Percentiles rank a stretch among this genome's conserved stretches.
These are phyloP conservation scores for Podiceps cristatus DNA, from an alignment of 2,113 vertebrate species.

Conservation along the genomic window DNA sequence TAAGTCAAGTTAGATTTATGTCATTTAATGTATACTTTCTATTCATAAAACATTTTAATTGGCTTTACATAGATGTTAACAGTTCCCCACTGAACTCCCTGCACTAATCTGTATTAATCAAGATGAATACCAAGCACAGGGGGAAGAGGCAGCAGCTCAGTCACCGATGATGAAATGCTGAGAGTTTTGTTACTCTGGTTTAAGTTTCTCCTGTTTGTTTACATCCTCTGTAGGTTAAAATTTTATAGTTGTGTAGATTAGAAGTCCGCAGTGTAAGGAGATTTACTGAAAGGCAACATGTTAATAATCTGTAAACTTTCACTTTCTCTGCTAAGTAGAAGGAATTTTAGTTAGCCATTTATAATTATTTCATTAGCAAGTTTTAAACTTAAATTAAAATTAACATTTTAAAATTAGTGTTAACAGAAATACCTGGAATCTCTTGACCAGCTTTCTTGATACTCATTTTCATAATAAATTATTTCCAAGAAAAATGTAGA, in stretches of 20 bases:
- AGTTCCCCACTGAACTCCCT: not conserved
- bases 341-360: not conserved
- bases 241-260: not conserved
- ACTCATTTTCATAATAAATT: not conserved
- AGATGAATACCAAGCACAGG: not conserved
- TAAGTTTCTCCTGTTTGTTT: not conserved
- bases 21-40: not conserved
- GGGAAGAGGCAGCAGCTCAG: not conserved
- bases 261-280: not conserved
- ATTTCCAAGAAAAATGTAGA: not conserved
- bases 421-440: not conserved
- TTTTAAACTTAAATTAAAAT: not conserved
- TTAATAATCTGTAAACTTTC: not conserved
- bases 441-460: not conserved
- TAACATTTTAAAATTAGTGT: not conserved
- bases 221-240: not conserved
- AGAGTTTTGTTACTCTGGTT: not conserved
- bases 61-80: not conserved
- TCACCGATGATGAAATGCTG: not conserved
- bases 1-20: not conserved
- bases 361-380: not conserved
- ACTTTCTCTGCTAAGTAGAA: not conserved
- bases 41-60: not conserved
- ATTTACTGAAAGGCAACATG: not conserved
- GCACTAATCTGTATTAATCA: not conserved